These are phyloP conservation scores for Drosophila paulistorum DNA, from an alignment of 1,140 invertebrate species.

Conservation along the genomic window DNA sequence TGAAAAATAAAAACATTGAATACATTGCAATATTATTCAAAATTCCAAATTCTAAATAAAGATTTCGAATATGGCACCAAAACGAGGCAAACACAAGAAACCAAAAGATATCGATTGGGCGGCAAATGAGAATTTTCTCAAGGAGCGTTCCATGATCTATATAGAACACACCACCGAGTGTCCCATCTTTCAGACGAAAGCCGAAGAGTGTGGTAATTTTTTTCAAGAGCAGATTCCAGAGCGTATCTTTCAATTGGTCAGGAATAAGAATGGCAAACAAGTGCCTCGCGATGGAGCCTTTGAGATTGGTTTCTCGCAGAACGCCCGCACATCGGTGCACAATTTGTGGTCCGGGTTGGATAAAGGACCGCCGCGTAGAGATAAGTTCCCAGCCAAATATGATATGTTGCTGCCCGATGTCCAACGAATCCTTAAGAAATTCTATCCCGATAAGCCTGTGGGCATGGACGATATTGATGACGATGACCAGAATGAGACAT, in stretches of 20 bases:
- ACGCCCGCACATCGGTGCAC: constrained; percentile 73
- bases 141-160: constrained; percentile 69
- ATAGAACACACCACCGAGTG: constrained; percentile 75
- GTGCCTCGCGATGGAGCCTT: constrained; percentile 66
- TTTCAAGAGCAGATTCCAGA: constrained; percentile 59
- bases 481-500: constrained; percentile 19
- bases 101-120: constrained; percentile 66
- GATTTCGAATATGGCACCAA: constrained; percentile 7
- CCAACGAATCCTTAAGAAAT: constrained; percentile 65
- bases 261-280: constrained; percentile 64
- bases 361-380: constrained; percentile 65
- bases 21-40: not conserved
- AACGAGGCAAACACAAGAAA: constrained; percentile 48
- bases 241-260: constrained; percentile 62
- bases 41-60: constrained; percentile 15
- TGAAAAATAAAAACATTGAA: constrained; percentile 4
- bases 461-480: constrained; percentile 29
- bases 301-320: constrained; percentile 67
- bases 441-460: constrained; percentile 68
- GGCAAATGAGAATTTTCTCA: constrained; percentile 62
- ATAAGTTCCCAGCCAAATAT: constrained; percentile 67
- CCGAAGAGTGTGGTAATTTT: constrained; percentile 66
- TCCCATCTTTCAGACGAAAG: constrained; percentile 70
- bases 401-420: constrained; percentile 60
- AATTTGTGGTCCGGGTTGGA: constrained; percentile 67